Evolutionary conservation across 2,113 vertebrate genomes (phyloP).

Genomic region (Oryzias melastigma): DNA sequence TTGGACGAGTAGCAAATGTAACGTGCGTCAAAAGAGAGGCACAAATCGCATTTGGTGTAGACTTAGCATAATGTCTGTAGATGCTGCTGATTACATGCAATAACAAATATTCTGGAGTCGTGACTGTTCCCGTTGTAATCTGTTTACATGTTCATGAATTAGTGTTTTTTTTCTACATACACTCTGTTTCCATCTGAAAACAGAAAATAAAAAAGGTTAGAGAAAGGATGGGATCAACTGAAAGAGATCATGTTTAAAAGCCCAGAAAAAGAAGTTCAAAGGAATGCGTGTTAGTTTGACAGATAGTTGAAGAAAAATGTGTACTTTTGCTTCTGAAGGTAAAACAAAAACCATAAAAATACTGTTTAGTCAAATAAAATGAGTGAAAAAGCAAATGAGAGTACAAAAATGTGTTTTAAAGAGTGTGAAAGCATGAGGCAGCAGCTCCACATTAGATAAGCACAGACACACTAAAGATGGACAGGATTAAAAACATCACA

Average conservation of each 20-base stretch:
- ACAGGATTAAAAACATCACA: constrained; percentile 58
- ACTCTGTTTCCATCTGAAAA: constrained; percentile 66
- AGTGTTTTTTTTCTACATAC: too few relatives aligned
- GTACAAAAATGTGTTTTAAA: constrained; percentile 43
- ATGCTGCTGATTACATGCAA: too few relatives aligned
- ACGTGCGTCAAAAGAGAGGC: too few relatives aligned
- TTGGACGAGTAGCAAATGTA: too few relatives aligned
- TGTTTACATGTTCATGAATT: too few relatives aligned
- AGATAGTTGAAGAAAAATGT: background rate
- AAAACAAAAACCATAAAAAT: constrained; percentile 7
- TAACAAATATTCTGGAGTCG: too few relatives aligned
- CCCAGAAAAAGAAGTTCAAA: constrained; percentile 44
- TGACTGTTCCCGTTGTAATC: too few relatives aligned
- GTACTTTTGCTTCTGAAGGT: too few relatives aligned
- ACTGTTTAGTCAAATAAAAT: constrained; percentile 15
- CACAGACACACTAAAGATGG: constrained; percentile 32
- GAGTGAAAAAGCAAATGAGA: constrained; percentile 24
- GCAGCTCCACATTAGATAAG: constrained; percentile 24
- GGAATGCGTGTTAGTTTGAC: constrained; percentile 37
- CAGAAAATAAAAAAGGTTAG: constrained; percentile 31
- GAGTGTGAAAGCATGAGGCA: constrained; percentile 34
- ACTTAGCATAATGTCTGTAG: too few relatives aligned
- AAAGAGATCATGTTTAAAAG: constrained; percentile 41
- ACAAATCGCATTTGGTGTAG: too few relatives aligned
- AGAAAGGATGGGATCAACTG: constrained; percentile 24